Conservation (phyloP, 2,888 invertebrate species). For the Onchidella celtica region DNA sequence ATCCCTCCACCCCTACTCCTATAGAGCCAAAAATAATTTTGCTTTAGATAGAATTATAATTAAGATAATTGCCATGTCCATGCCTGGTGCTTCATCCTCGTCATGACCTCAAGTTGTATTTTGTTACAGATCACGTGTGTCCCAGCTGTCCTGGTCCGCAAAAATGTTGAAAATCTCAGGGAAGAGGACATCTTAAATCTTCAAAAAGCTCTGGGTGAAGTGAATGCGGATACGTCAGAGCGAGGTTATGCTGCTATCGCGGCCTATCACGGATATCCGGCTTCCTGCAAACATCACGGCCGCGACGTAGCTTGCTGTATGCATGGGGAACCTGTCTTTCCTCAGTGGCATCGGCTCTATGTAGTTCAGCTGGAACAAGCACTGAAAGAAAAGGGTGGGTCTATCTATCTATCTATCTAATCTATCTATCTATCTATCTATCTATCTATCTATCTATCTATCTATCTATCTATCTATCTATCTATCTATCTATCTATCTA, state of each 20-base stretch:
- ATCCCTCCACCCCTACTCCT: no score
- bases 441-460: slow-evolving; percentile 1
- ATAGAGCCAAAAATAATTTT: no score
- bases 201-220: slow-evolving; percentile 5
- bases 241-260: slow-evolving; percentile 36
- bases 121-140: background rate
- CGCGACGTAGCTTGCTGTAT: slow-evolving; percentile 49
- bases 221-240: slow-evolving; percentile 7
- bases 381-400: slow-evolving; percentile 30
- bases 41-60: no score
- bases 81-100: background rate
- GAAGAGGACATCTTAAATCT: slow-evolving; percentile 27
- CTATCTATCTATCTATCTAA: no score
- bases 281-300: slow-evolving; percentile 10
- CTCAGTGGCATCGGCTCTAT: slow-evolving; percentile 56
- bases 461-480: slow-evolving; percentile 1
- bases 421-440: slow-evolving; percentile 1
- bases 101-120: background rate
- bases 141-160: background rate
- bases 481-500: slow-evolving; percentile 1
- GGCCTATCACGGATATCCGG: slow-evolving; percentile 43
- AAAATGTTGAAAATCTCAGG: slow-evolving; percentile 20
- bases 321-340: slow-evolving; percentile 55
- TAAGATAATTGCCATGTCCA: no score
- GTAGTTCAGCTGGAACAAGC: slow-evolving; percentile 51